Evolutionary conservation across 2,113 vertebrate species (phyloP).

Genomic region (Triplophysa rosa): DNA sequence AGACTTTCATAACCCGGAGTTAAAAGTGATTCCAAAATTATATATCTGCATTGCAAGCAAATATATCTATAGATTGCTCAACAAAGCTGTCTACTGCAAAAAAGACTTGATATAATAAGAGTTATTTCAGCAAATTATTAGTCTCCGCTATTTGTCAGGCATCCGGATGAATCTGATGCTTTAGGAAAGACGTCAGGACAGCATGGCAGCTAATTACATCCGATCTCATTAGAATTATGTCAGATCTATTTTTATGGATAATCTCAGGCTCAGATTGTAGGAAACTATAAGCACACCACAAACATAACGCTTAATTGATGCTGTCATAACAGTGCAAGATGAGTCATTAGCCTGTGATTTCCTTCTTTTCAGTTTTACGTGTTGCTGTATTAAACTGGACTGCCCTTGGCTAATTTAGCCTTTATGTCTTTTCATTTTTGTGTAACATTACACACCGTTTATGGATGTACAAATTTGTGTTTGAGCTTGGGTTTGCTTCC

Average conservation of each 20-base stretch:
- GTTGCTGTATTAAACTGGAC: background rate
- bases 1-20: too few species aligned
- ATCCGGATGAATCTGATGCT: background rate
- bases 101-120: too few species aligned
- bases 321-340: slow-evolving; percentile 20
- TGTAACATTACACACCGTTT: too few species aligned
- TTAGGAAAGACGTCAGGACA: slow-evolving; percentile 4
- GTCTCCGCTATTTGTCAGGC: background rate
- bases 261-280: slow-evolving; percentile 10
- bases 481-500: too few species aligned
- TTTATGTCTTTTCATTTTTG: too few species aligned
- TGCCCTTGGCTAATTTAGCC: background rate
- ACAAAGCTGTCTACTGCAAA: too few species aligned
- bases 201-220: slow-evolving; percentile 8
- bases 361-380: too few species aligned
- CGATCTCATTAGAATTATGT: background rate
- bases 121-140: background rate
- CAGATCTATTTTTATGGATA: slow-evolving; percentile 33
- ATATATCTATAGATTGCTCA: too few species aligned
- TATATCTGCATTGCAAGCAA: too few species aligned
- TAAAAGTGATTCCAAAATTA: too few species aligned
- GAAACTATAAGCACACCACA: background rate
- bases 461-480: too few species aligned
- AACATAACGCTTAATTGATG: slow-evolving; percentile 15
- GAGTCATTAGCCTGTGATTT: background rate